Percentiles rank a stretch among this genome's conserved stretches.
These are phyloP conservation scores for Pimpla rufipes DNA, from an alignment of 2,888 invertebrate species.

Conservation along the genomic window DNA sequence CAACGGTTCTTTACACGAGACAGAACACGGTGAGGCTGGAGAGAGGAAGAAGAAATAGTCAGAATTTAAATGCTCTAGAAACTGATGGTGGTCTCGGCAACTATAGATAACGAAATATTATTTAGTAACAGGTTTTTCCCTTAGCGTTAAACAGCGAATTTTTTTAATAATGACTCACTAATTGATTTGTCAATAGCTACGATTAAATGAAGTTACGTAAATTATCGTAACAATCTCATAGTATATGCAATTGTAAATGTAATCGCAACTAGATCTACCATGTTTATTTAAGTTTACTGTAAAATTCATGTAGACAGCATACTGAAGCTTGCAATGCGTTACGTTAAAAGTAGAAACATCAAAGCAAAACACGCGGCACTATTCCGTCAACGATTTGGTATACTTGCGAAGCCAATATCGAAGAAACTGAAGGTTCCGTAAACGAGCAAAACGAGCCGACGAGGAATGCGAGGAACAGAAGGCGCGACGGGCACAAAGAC, in stretches of 20 bases:
- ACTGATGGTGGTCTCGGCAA: too few relatives aligned
- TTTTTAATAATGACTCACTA: too few relatives aligned
- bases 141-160: too few relatives aligned
- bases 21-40: constrained; percentile 3
- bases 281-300: too few relatives aligned
- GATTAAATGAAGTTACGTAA: too few relatives aligned
- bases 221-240: too few relatives aligned
- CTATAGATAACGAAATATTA: too few relatives aligned
- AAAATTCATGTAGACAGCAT: neutral
- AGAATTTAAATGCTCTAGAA: neutral
- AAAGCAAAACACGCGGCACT: neutral
- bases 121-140: too few relatives aligned
- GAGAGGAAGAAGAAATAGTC: neutral
- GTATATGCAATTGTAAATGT: too few relatives aligned
- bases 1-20: neutral
- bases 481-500: constrained; percentile 15
- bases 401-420: neutral
- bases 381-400: neutral
- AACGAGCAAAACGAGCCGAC: neutral
- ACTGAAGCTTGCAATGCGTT: neutral
- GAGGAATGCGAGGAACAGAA: neutral
- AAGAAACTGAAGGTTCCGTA: neutral
- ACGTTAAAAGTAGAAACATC: neutral
- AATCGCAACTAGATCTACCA: too few relatives aligned
- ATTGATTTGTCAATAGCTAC: too few relatives aligned